Conservation (phyloP, 2,113 vertebrate genomes). For the Nesoenas mayeri region DNA sequence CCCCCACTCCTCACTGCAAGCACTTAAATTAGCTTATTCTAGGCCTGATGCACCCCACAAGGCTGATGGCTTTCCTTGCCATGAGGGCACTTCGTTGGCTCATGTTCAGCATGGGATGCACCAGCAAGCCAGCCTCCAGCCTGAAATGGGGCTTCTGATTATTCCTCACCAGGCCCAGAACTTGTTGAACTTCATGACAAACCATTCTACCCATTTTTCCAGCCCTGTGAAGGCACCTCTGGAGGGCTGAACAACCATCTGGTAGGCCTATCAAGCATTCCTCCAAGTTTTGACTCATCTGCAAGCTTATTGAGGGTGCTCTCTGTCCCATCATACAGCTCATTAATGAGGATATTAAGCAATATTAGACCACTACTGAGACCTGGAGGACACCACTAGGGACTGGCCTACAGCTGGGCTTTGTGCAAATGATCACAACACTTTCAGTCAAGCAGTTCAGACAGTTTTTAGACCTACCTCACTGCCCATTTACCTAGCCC, state of each 20-base stretch:
- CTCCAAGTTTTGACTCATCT: not conserved
- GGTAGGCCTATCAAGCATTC: not conserved
- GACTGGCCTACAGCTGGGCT: not conserved
- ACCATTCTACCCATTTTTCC: not conserved
- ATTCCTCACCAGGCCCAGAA: not conserved
- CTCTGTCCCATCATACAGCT: not conserved
- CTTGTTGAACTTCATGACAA: not conserved
- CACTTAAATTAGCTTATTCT: not conserved
- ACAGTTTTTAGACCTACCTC: not conserved
- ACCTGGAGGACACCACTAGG: fast-evolving
- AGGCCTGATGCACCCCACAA: not conserved
- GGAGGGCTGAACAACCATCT: not conserved
- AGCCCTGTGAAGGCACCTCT: not conserved
- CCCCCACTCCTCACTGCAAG: not conserved
- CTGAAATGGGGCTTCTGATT: not conserved
- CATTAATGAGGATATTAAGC: not conserved
- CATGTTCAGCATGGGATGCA: not conserved
- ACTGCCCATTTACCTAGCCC: not conserved
- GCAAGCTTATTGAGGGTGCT: not conserved
- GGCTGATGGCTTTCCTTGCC: not conserved
- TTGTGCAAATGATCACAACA: not conserved
- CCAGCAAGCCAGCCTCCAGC: not conserved
- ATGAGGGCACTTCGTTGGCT: not conserved
- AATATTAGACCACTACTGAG: not conserved
- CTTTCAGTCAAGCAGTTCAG: not conserved